These are phyloP conservation scores for Burhinus oedicnemus DNA, from an alignment of 2,113 vertebrate species.

Conservation along the genomic window DNA sequence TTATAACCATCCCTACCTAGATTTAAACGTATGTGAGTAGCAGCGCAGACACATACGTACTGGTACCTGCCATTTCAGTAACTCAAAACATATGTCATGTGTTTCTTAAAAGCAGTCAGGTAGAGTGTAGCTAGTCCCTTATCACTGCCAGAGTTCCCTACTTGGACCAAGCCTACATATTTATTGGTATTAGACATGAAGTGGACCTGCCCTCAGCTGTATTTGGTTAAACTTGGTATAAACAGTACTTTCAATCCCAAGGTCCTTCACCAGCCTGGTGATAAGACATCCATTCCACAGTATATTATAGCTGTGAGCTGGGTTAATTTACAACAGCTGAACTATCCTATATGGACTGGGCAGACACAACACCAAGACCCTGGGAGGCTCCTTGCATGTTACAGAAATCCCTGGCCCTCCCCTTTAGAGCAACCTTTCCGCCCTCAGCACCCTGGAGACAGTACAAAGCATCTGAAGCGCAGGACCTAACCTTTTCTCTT, in stretches of 20 bases:
- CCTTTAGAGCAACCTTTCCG: neutral
- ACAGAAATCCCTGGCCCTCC: neutral
- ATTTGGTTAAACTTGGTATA: slow-evolving; percentile 17
- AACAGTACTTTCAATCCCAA: neutral
- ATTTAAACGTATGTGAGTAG: neutral
- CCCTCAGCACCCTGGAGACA: neutral
- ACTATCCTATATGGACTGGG: neutral
- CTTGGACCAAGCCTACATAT: slow-evolving; percentile 1
- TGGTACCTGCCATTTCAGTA: neutral
- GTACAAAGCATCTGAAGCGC: neutral
- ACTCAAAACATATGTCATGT: neutral
- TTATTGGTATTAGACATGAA: slow-evolving; percentile 14
- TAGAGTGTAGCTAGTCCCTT: neutral
- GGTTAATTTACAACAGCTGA: slow-evolving; percentile 63
- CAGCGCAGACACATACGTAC: neutral
- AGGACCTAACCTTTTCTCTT: slow-evolving; percentile 20
- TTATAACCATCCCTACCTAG: neutral
- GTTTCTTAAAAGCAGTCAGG: slow-evolving; percentile 26
- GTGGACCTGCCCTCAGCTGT: slow-evolving; percentile 29
- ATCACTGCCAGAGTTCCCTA: slow-evolving; percentile 10
- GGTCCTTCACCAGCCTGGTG: slow-evolving; percentile 4
- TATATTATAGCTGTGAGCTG: slow-evolving; percentile 2
- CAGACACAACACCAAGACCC: slow-evolving; percentile 55
- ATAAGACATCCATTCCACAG: neutral
- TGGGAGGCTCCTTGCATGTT: slow-evolving; percentile 9